A percentile compares a stretch with the other conserved stretches of the same genome.
Evolutionary conservation across 2,797 vertebrate species (phyloP).

Genomic region (Anguilla obscura): DNA sequence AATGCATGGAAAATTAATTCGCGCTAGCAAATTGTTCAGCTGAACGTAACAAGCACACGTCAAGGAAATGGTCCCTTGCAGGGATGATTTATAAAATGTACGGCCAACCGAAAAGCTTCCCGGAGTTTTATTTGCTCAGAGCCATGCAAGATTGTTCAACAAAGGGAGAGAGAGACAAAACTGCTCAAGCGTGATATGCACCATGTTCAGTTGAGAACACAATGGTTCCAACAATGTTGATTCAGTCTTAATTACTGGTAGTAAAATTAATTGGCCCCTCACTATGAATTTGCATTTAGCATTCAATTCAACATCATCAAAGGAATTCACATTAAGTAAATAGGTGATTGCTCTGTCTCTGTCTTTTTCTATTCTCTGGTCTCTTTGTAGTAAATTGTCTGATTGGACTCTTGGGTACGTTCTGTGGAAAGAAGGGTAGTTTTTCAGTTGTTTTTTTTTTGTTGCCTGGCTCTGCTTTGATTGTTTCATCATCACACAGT

Average conservation of each 20-base stretch:
- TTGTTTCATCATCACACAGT: not conserved
- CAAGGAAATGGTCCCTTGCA: not conserved
- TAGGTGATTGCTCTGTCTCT: slow-evolving; percentile 30
- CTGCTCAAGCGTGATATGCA: not conserved
- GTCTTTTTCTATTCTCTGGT: slow-evolving; percentile 4
- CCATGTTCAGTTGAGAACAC: not conserved
- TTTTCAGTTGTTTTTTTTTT: not conserved
- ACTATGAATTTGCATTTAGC: slow-evolving; percentile 8
- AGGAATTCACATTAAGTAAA: slow-evolving; percentile 32
- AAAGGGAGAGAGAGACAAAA: not conserved
- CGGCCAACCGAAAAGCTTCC: slow-evolving; percentile 2
- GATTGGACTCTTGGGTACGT: slow-evolving; percentile 29
- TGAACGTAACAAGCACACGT: not conserved
- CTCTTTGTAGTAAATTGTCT: slow-evolving; percentile 26
- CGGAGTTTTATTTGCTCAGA: not conserved
- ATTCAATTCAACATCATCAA: slow-evolving; percentile 27
- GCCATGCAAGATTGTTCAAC: not conserved
- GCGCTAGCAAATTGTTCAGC: not conserved
- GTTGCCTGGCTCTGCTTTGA: not conserved
- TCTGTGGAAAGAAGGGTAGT: slow-evolving; percentile 12
- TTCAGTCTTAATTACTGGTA: not conserved
- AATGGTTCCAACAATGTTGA: not conserved
- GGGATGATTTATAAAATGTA: not conserved
- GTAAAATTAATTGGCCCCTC: slow-evolving; percentile 6
- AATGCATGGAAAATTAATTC: not conserved